These are phyloP conservation scores for Acronicta aceris DNA, from an alignment of 2,888 invertebrate genomes.

Conservation along the genomic window DNA sequence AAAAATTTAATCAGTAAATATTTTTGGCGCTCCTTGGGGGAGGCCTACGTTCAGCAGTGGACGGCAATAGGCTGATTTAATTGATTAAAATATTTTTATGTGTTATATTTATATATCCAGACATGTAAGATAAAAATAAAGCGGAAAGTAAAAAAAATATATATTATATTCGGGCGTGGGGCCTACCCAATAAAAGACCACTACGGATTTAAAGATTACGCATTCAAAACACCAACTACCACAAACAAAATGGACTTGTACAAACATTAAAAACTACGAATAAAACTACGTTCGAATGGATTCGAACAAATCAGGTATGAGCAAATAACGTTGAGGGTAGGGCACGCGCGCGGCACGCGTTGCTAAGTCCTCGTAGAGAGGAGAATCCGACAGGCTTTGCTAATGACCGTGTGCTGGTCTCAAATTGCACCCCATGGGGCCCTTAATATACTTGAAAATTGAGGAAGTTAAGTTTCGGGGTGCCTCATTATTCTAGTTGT, in stretches of 20 bases:
- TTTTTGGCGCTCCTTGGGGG: too few relatives aligned
- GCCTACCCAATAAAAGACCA: neutral
- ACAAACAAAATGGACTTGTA: conserved; percentile 35
- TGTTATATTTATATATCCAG: too few relatives aligned
- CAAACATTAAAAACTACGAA: conserved; percentile 49
- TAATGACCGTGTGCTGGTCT: conserved; percentile 74
- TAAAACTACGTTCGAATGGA: conserved; percentile 66
- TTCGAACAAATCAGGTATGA: conserved; percentile 85
- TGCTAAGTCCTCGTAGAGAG: conserved; percentile 54
- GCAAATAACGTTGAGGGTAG: conserved; percentile 74
- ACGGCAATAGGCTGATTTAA: too few relatives aligned
- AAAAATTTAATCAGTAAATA: too few relatives aligned
- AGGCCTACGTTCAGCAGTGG: too few relatives aligned
- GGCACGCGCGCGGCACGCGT: conserved; percentile 71
- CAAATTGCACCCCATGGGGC: conserved; percentile 47
- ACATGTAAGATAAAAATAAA: too few relatives aligned
- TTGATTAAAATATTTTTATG: too few relatives aligned
- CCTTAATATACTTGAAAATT: conserved; percentile 43
- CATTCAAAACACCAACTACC: conserved; percentile 24
- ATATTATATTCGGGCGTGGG: too few relatives aligned
- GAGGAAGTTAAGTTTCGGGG: conserved; percentile 35
- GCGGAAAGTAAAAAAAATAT: too few relatives aligned
- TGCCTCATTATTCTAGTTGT: too few relatives aligned
- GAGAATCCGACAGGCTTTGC: conserved; percentile 76
- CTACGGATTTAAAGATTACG: conserved; percentile 30